phyloP scores from a whole-genome alignment of 2,888 invertebrate genomes.

The Microchrysa polita region DNA sequence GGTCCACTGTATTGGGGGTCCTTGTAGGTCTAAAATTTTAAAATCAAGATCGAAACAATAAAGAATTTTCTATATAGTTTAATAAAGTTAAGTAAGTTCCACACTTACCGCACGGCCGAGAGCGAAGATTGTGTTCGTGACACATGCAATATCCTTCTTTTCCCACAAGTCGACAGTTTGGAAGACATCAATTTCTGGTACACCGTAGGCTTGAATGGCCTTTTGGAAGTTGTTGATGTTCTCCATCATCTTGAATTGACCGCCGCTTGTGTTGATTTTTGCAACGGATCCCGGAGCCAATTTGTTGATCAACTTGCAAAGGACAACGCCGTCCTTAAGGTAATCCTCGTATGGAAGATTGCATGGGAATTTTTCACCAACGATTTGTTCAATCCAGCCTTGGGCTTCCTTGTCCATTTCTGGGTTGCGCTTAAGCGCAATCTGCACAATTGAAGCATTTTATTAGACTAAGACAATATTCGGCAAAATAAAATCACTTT shows the following conservation, averaged over 20 bases:
- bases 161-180: constrained; percentile 98
- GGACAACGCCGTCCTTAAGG: constrained; percentile 89
- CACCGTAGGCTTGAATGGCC: constrained; percentile 87
- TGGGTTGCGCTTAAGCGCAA: constrained; percentile 84
- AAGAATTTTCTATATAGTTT: no score
- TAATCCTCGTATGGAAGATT: constrained; percentile 87
- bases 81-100: no score
- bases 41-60: not conserved
- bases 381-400: constrained; percentile 88
- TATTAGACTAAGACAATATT: not conserved
- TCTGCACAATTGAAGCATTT: constrained; percentile 65
- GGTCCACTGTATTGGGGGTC: constrained; percentile 88
- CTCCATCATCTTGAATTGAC: constrained; percentile 99
- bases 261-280: constrained; percentile 93
- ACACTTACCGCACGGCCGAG: constrained; percentile 81
- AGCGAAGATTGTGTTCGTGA: constrained; percentile 85
- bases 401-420: constrained; percentile 88
- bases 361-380: constrained; percentile 88
- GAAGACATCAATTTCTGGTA: constrained; percentile 91
- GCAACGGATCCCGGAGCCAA: constrained; percentile 85
- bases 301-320: constrained; percentile 95
- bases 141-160: constrained; percentile 88
- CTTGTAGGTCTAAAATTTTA: constrained; percentile 77
- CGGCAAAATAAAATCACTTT: not conserved
- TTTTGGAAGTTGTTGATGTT: constrained; percentile 94